These are phyloP conservation scores for Cheilosia vulpina DNA, from an alignment of 2,888 invertebrate genomes.

Conservation along the genomic window DNA sequence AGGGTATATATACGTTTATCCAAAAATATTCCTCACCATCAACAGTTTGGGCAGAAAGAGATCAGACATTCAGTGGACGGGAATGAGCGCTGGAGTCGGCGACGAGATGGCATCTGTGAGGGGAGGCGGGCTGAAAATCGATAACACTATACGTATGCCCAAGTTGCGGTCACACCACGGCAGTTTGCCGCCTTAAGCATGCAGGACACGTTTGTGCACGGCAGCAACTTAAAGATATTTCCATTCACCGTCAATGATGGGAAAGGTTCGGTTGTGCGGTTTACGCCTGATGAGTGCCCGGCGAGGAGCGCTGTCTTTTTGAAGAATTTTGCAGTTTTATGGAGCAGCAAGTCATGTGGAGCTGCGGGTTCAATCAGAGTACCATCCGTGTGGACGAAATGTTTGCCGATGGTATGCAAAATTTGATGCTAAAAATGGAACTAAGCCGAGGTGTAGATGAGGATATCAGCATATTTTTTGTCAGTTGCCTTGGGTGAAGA, in stretches of 20 bases:
- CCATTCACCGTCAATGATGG: background rate
- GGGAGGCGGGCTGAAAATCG: constrained; percentile 15
- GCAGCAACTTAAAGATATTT: constrained; percentile 50
- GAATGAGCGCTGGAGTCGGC: background rate
- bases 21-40: constrained; percentile 27
- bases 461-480: constrained; percentile 13
- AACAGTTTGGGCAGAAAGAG: constrained; percentile 30
- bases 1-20: constrained; percentile 1
- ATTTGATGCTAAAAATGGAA: constrained; percentile 24
- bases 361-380: constrained; percentile 18
- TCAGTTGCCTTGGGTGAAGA: background rate
- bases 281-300: constrained; percentile 14
- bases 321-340: constrained; percentile 26
- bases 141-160: background rate
- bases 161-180: constrained; percentile 11
- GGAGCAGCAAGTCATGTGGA: constrained; percentile 23
- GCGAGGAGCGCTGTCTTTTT: constrained; percentile 3
- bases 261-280: constrained; percentile 19
- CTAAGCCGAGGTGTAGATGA: constrained; percentile 9
- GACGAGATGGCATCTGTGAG: background rate
- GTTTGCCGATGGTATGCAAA: constrained; percentile 1
- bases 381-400: constrained; percentile 1
- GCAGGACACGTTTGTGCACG: constrained; percentile 60
- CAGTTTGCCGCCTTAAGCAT: constrained; percentile 24
- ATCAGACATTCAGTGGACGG: constrained; percentile 11